Conservation (phyloP, 2,113 vertebrate species). For the Syngnathoides biaculeatus region DNA sequence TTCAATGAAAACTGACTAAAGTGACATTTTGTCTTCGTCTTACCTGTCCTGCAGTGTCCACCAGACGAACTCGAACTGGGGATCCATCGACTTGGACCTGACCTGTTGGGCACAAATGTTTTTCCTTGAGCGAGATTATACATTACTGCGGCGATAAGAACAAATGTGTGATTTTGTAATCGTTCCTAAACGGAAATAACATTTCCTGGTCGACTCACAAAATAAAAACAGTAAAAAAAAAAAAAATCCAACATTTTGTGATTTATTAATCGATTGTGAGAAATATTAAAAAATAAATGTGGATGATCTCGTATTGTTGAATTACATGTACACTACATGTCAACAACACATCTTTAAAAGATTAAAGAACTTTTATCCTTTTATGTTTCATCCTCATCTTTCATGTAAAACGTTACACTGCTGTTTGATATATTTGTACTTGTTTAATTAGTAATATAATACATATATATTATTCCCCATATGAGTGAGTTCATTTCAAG, state of each 20-base stretch:
- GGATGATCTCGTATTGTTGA: too few species aligned
- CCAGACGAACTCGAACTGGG: slow-evolving; percentile 87
- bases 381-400: not conserved
- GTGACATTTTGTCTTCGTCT: not conserved
- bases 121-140: too few species aligned
- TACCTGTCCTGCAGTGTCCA: slow-evolving; percentile 97
- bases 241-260: not conserved
- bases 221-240: not conserved
- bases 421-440: not conserved
- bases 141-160: too few species aligned
- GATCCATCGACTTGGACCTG: slow-evolving; percentile 91
- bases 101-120: slow-evolving; percentile 69
- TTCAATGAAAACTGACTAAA: not conserved
- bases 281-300: too few species aligned
- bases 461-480: not conserved
- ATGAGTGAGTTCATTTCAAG: not conserved
- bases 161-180: too few species aligned
- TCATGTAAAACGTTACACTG: not conserved
- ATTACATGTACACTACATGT: too few species aligned
- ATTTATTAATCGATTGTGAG: not conserved
- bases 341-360: too few species aligned
- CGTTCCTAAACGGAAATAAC: too few species aligned
- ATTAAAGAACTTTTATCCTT: too few species aligned
- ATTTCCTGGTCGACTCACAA: not conserved
- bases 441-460: too few species aligned